These are phyloP conservation scores for Nebria salina DNA, from an alignment of 2,888 invertebrate species.

Conservation along the genomic window DNA sequence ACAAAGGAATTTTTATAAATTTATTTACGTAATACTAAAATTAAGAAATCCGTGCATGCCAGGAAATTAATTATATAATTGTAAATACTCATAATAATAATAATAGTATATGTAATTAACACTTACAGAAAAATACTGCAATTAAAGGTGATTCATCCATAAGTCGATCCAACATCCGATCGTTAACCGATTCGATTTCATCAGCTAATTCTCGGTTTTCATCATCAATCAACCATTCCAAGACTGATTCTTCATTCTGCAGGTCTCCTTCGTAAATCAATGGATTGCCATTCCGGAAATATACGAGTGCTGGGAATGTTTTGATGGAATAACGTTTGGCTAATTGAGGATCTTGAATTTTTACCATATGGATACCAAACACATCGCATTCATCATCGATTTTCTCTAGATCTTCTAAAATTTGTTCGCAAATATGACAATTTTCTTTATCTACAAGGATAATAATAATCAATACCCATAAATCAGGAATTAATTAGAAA, in stretches of 20 bases:
- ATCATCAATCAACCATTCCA: conserved; percentile 93
- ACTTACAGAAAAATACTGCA: conserved; percentile 92
- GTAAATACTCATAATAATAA: background rate
- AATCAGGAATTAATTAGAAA: conserved; percentile 2
- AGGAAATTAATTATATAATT: conserved; percentile 12
- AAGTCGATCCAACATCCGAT: conserved; percentile 86
- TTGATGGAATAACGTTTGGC: conserved; percentile 94
- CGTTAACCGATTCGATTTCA: conserved; percentile 93
- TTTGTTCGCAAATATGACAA: conserved; percentile 91
- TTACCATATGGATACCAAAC: conserved; percentile 92
- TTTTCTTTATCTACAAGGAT: conserved; percentile 80
- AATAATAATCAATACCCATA: background rate
- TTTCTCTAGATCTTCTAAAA: conserved; percentile 85
- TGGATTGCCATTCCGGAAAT: conserved; percentile 89
- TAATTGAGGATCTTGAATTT: conserved; percentile 89
- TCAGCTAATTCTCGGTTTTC: conserved; percentile 93
- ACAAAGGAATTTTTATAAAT: no score
- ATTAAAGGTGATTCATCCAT: conserved; percentile 86
- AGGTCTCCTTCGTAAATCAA: conserved; percentile 89
- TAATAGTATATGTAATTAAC: background rate
- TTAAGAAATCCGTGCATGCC: background rate
- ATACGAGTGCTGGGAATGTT: conserved; percentile 92
- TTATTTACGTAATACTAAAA: no score
- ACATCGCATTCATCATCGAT: conserved; percentile 93
- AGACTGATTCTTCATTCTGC: conserved; percentile 89